These are phyloP conservation scores for Gymnorhina tibicen DNA, from an alignment of 2,113 vertebrate genomes.

Conservation along the genomic window DNA sequence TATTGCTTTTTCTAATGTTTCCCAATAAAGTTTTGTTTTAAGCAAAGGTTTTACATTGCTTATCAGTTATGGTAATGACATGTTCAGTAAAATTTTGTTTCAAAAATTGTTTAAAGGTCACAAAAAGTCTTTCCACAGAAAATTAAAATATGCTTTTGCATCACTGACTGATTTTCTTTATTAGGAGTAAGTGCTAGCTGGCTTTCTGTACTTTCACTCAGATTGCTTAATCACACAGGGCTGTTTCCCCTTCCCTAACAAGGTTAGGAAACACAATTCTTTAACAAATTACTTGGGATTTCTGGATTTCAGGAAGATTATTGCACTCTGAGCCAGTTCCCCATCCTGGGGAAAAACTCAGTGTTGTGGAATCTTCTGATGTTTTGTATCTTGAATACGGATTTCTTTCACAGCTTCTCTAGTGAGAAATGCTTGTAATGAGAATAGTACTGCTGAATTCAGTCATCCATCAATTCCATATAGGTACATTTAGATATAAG, in stretches of 20 bases:
- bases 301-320: not conserved
- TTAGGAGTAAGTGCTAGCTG: not conserved
- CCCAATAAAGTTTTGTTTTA: not conserved
- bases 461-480: not conserved
- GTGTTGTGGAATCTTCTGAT: not conserved
- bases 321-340: not conserved
- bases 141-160: not conserved
- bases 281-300: not conserved
- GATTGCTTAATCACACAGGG: not conserved
- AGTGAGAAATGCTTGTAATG: not conserved
- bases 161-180: not conserved
- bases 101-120: not conserved
- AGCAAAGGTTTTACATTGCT: not conserved
- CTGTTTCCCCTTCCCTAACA: not conserved
- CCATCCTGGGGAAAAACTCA: not conserved
- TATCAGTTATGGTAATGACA: not conserved
- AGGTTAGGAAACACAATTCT: not conserved
- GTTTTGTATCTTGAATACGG: not conserved
- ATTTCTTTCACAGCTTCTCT: not conserved
- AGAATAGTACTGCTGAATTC: not conserved
- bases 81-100: not conserved
- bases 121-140: not conserved
- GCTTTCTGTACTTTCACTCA: not conserved
- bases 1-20: not conserved
- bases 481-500: not conserved